Percentiles rank a stretch among this genome's conserved stretches.
Conservation (phyloP, 2,888 invertebrate species). For the Epinotia ramella region DNA sequence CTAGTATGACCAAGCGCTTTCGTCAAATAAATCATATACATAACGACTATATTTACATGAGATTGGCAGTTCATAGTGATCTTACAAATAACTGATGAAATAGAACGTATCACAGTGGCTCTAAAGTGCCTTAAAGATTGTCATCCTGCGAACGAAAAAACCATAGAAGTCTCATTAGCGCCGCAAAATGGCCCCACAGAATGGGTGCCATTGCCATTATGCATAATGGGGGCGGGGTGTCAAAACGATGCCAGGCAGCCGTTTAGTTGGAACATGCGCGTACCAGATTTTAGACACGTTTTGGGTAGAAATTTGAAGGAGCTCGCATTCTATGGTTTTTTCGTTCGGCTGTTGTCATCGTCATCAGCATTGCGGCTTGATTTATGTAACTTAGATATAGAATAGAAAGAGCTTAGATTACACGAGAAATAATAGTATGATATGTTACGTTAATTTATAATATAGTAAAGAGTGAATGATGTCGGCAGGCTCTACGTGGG, state of each 20-base stretch:
- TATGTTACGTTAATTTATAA: background rate
- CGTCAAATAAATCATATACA: too few relatives aligned
- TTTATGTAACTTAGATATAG: background rate
- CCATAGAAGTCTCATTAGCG: too few relatives aligned
- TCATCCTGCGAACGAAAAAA: too few relatives aligned
- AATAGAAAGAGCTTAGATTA: background rate
- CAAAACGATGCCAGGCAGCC: too few relatives aligned
- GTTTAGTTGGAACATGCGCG: too few relatives aligned
- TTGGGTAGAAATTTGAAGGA: too few relatives aligned
- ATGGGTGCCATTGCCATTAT: too few relatives aligned
- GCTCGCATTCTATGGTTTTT: too few relatives aligned
- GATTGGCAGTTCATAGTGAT: background rate
- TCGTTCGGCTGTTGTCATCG: background rate
- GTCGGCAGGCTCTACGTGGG: conserved; percentile 72
- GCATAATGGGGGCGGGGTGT: too few relatives aligned
- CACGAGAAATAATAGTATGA: background rate
- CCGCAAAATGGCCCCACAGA: too few relatives aligned
- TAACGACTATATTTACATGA: too few relatives aligned
- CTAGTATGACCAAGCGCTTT: background rate
- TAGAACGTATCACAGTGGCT: background rate
- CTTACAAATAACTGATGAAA: background rate
- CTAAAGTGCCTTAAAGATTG: background rate
- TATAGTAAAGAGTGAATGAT: conserved; percentile 37
- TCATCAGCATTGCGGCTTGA: background rate
- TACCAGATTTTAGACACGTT: too few relatives aligned